A percentile compares a stretch with the other conserved stretches of the same genome.
Evolutionary conservation across 1,140 invertebrate genomes (phyloP).

Genomic region (Oryctes rhinoceros): DNA sequence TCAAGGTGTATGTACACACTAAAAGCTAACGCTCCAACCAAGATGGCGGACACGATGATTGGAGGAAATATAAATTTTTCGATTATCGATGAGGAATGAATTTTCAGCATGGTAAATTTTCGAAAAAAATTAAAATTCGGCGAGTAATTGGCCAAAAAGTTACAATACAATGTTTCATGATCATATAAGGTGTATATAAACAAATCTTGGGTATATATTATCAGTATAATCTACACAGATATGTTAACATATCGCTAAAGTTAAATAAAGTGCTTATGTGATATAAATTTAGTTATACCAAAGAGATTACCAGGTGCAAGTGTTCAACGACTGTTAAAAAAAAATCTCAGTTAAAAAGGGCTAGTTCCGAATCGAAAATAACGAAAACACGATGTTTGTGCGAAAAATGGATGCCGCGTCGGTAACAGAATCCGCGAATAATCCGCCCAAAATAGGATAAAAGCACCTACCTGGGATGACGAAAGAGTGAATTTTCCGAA

Average conservation of each 20-base stretch:
- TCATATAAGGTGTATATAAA: not conserved
- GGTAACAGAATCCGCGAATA: not conserved
- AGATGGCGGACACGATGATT: not conserved
- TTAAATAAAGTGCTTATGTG: slow-evolving; percentile 37
- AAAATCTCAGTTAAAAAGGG: not conserved
- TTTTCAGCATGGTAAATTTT: not conserved
- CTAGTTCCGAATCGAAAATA: not conserved
- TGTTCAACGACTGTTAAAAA: slow-evolving; percentile 24
- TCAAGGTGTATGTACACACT: no score
- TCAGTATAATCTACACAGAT: slow-evolving; percentile 36
- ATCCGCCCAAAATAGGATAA: not conserved
- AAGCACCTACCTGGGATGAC: not conserved
- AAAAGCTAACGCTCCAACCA: no score
- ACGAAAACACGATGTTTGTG: not conserved
- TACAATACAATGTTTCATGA: not conserved
- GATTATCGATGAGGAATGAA: not conserved
- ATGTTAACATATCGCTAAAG: slow-evolving; percentile 32
- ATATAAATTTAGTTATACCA: slow-evolving; percentile 33
- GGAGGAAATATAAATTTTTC: not conserved
- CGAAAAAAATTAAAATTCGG: not conserved
- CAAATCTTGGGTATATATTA: slow-evolving; percentile 31
- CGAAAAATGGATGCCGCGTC: slow-evolving; percentile 23
- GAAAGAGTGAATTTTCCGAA: not conserved
- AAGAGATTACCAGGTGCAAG: slow-evolving; percentile 34
- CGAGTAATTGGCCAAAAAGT: not conserved